Evolutionary conservation across 2,888 invertebrate species (phyloP), one percentile per base, ranked within the genome.

Genomic region (Sisyra terminalis): DNA sequence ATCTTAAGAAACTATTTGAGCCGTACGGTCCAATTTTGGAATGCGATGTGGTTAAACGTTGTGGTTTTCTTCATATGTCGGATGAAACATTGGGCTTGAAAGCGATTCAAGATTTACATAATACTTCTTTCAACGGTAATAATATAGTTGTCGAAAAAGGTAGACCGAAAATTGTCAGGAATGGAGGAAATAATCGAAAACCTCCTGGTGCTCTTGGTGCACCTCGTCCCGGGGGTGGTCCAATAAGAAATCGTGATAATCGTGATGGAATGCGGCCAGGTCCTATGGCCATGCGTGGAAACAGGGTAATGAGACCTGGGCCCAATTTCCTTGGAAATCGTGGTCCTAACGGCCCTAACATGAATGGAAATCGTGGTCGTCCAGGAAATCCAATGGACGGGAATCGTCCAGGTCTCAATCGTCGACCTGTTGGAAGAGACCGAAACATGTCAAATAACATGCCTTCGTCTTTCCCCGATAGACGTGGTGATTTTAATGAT

Each of bases 41-140:
- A 63, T 92, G 92, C 62, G 93, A 93, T 59, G 86, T 94, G 45
- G 83, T 93, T 67, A 90, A 90, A 60, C 78, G 89, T 46, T 94
- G 89, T 61, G 93, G 90, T 8, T 94, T 94, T 65, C 85, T 94
- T 40, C 90, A 92, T 63, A 79, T 88, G 78, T 80, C 84, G 56
- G 78, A 80, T 14, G 75, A 77, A 53, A 81, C 85, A 41, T 78
- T 88, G 61, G 90, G 90, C 3, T 70, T 76, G 37, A 75, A 76
- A 44, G 89, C 90, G 1, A 86, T 88, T 51, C 72, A 78, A 48
- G 82, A 77, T 24, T 64, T 90, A 24, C 81, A 90, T 60, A 85
- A 85, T 52, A 70, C 77, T 1, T 75, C 77, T 39, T 87, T 90
- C 59, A 86, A 86, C 63, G 89, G 89, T 16, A 78, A 78, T 41